Conservation (phyloP, 2,797 vertebrate species). For the Catostomus latipinnis region DNA sequence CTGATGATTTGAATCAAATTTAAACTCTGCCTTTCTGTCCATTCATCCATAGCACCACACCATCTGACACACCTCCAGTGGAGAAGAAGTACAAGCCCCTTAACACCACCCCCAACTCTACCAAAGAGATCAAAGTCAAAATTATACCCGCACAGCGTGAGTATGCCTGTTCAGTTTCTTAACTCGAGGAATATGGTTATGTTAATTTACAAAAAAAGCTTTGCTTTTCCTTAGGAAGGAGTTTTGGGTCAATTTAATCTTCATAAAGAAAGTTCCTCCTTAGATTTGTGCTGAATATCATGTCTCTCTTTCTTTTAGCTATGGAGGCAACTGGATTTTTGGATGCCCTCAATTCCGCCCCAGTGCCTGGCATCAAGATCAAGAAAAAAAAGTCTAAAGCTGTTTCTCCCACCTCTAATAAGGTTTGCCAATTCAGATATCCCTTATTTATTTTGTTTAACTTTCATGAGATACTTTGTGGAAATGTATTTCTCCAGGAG, state of each 20-base stretch:
- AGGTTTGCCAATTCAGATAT: slow-evolving; percentile 73
- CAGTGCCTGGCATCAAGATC: slow-evolving; percentile 93
- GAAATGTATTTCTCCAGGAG: background rate
- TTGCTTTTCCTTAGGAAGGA: slow-evolving; percentile 1
- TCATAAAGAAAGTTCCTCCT: too few species aligned
- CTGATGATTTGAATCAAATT: slow-evolving; percentile 19
- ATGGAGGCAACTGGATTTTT: slow-evolving; percentile 94
- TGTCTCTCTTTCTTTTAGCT: slow-evolving; percentile 71
- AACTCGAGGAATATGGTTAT: background rate
- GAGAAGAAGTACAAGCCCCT: slow-evolving; percentile 98
- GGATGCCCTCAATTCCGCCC: slow-evolving; percentile 94
- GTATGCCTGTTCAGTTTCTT: slow-evolving; percentile 45
- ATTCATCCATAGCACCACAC: slow-evolving; percentile 56
- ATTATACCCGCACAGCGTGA: slow-evolving; percentile 94
- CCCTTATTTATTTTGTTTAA: background rate
- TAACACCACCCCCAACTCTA: slow-evolving; percentile 87
- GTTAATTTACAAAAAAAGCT: background rate
- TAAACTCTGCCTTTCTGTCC: background rate
- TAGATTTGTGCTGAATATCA: background rate
- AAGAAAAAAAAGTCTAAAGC: slow-evolving; percentile 95
- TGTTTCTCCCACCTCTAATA: slow-evolving; percentile 87
- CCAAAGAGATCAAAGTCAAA: slow-evolving; percentile 98
- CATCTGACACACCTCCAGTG: slow-evolving; percentile 75
- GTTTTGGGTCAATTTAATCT: background rate
- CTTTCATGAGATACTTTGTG: background rate